Evolutionary conservation across 2,888 invertebrate genomes (phyloP).

Genomic region (Arrhopalites spinosus): DNA sequence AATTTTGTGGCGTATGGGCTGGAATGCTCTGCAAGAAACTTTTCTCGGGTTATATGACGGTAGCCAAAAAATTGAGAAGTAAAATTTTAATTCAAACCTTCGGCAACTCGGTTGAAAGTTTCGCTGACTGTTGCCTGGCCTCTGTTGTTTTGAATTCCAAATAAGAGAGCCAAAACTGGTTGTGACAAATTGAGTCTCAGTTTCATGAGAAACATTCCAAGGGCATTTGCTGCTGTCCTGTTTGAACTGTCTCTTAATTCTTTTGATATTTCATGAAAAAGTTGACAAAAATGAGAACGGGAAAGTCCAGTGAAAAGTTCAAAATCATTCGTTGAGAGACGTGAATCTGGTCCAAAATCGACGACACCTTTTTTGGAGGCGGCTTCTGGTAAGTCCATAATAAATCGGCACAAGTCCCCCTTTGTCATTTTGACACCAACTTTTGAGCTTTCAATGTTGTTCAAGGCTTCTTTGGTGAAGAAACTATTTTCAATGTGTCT

Average conservation of each 20-base stretch:
- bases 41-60: slow-evolving; percentile 17
- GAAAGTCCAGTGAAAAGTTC: too few species aligned
- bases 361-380: too few species aligned
- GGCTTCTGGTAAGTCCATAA: background rate
- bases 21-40: background rate
- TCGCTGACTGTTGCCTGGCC: slow-evolving; percentile 13
- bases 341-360: too few species aligned
- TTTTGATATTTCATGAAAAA: too few species aligned
- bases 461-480: background rate
- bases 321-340: too few species aligned
- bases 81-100: slow-evolving; percentile 25
- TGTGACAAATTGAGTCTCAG: slow-evolving; percentile 35
- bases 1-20: background rate
- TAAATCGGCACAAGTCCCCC: background rate
- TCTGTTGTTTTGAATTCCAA: slow-evolving; percentile 20
- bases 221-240: slow-evolving; percentile 15
- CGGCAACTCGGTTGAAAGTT: slow-evolving; percentile 8
- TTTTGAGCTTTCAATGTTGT: background rate
- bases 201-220: slow-evolving; percentile 38
- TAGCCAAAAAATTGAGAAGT: slow-evolving; percentile 6
- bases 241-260: background rate
- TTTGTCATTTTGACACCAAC: background rate
- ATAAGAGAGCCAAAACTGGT: slow-evolving; percentile 20
- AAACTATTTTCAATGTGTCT: too few species aligned
- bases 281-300: too few species aligned